Evolutionary conservation across 2,888 invertebrate species (phyloP).

Genomic region (Dyspetes luteomarginatus): DNA sequence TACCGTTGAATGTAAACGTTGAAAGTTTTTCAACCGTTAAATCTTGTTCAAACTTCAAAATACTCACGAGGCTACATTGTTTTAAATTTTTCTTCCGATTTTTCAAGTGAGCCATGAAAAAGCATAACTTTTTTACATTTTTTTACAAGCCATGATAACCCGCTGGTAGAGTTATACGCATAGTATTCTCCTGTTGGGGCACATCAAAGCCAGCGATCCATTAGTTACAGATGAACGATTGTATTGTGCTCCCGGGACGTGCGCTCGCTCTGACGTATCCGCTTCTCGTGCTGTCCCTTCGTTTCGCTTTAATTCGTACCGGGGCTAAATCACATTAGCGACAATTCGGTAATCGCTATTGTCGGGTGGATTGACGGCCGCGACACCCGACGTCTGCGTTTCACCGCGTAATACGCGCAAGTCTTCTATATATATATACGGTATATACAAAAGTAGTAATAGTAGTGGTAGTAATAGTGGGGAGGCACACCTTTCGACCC

Average conservation of each 20-base stretch:
- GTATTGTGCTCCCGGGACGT: constrained; percentile 50
- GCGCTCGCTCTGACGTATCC: constrained; percentile 1
- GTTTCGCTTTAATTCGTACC: constrained; percentile 47
- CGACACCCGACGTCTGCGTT: constrained; percentile 31
- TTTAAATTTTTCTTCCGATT: neutral
- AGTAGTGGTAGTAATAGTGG: neutral
- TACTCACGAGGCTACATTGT: too few species aligned
- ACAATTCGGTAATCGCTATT: constrained; percentile 77
- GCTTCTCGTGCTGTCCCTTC: constrained; percentile 14
- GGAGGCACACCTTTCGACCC: constrained; percentile 7
- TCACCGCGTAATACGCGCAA: constrained; percentile 35
- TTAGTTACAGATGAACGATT: constrained; percentile 61
- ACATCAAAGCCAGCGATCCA: constrained; percentile 57
- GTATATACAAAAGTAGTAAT: neutral
- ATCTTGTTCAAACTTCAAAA: too few species aligned
- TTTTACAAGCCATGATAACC: neutral
- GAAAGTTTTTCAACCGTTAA: too few species aligned
- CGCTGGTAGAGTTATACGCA: neutral
- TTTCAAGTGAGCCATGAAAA: neutral
- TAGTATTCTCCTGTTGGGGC: constrained; percentile 6
- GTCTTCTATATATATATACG: neutral
- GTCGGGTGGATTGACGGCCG: constrained; percentile 64
- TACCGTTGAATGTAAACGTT: too few species aligned
- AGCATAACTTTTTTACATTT: neutral
- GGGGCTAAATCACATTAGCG: constrained; percentile 74